Evolutionary conservation across 2,888 invertebrate species (phyloP).

Genomic region (Argyresthia albistria): DNA sequence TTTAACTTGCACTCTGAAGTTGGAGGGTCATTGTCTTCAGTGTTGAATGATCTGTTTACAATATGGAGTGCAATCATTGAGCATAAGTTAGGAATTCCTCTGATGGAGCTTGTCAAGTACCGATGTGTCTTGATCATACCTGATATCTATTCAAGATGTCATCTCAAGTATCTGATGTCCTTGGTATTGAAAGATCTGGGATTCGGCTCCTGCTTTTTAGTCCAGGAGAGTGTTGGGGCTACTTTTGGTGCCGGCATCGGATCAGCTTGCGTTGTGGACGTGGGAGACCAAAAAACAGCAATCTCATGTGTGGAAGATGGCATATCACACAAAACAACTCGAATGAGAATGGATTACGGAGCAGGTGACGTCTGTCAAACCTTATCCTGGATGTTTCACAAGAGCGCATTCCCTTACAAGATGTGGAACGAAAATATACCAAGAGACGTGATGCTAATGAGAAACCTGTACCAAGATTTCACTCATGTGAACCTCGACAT

Average conservation of each 20-base stretch:
- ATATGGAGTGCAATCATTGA: slow-evolving; percentile 91
- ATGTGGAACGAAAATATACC: slow-evolving; percentile 82
- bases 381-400: slow-evolving; percentile 89
- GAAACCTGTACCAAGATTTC: slow-evolving; percentile 89
- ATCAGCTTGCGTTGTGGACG: slow-evolving; percentile 94
- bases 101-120: slow-evolving; percentile 81
- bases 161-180: slow-evolving; percentile 88
- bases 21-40: slow-evolving; percentile 89
- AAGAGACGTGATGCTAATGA: slow-evolving; percentile 84
- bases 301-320: slow-evolving; percentile 98
- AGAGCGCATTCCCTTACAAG: slow-evolving; percentile 92
- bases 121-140: slow-evolving; percentile 91
- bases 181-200: slow-evolving; percentile 85
- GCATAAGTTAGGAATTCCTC: slow-evolving; percentile 81
- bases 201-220: slow-evolving; percentile 87
- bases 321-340: slow-evolving; percentile 89
- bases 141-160: slow-evolving; percentile 89
- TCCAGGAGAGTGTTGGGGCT: slow-evolving; percentile 78
- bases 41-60: slow-evolving; percentile 87
- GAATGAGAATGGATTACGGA: slow-evolving; percentile 89
- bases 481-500: slow-evolving; percentile 93
- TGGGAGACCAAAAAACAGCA: slow-evolving; percentile 96
- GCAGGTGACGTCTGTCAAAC: slow-evolving; percentile 93
- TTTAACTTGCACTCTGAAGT: slow-evolving; percentile 87
- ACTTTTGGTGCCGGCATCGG: slow-evolving; percentile 67